Evolutionary conservation across 2,888 invertebrate species (phyloP), one percentile per base, ranked within the genome.

Genomic region (Pilophorus perplexus): DNA sequence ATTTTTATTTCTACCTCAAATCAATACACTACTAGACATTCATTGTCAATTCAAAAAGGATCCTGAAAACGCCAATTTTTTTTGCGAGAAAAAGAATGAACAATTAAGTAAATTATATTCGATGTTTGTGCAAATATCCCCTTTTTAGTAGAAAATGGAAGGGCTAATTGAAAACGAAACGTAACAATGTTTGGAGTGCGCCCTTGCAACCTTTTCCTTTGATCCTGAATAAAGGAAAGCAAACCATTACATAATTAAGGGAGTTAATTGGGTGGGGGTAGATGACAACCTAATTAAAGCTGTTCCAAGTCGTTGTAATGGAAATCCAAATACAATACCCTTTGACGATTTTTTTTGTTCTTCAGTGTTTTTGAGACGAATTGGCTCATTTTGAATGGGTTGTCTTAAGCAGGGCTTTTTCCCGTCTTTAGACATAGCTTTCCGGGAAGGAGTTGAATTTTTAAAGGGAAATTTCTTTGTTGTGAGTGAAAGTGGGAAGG

Each of bases 211-310:
- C 22, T 22, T 22, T 22, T 22, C 28, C 52, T 52, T 52, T 52
- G 52, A 52, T 52, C 52, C 28, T 12, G 52, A 52, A 52, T 52
- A 52, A 52, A 52, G 52, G 52, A 27, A 52, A 52, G 22, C 18
- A 25, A 25, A 14, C 52, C 18, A 12, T 28, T 52, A 28, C 4
- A 52, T 28, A 25, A 52, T 52, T 28, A 52, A 52, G 10, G 28
- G 14, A 52, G 52, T 18, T 28, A 52, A 52, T 52, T 12, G 16
- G 20, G 48, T 8, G 23, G 52, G 27, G 28, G 28, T 10, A 66
- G 60, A 48, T 48, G 66, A 50, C 59, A 60, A 66, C 27, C 66
- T 66, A 66, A 66, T 66, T 66, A 66, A 48, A 66, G 48, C n/a
- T 25, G 25, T 59, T 37, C 66, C 37, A 50, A 48, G 37, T 38